Evolutionary conservation across 2,113 vertebrate genomes (phyloP).

Genomic region (Himantopus leucocephalus): DNA sequence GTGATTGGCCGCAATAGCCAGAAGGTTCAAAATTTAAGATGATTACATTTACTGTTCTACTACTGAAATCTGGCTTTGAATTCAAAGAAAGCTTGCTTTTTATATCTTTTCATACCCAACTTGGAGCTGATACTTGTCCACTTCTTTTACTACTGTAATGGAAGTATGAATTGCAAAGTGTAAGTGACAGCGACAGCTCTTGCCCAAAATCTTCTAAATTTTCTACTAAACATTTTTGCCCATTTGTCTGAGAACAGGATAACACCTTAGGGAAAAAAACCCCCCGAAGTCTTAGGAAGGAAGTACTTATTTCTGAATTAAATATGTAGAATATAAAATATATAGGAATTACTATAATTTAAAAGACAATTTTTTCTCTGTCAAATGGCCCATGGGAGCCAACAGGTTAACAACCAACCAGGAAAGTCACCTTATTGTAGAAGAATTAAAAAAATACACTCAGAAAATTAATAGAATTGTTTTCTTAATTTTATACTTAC

Average conservation of each 20-base stretch:
- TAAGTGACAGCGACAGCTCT: background rate
- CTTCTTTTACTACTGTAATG: background rate
- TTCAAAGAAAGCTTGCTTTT: background rate
- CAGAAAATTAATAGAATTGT: background rate
- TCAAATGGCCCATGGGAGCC: background rate
- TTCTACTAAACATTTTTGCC: background rate
- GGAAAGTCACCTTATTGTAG: background rate
- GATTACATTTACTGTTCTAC: background rate
- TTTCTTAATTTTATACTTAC: slow-evolving; percentile 73
- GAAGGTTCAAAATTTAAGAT: background rate
- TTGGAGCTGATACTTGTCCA: background rate
- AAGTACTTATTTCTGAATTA: background rate
- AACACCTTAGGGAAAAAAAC: background rate
- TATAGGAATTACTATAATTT: background rate
- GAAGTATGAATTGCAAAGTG: background rate
- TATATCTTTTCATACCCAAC: background rate
- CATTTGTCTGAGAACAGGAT: background rate
- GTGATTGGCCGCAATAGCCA: background rate
- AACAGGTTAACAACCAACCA: background rate
- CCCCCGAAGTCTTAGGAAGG: background rate
- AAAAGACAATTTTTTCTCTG: background rate
- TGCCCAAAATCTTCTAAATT: background rate
- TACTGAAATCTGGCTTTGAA: background rate
- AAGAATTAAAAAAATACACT: background rate
- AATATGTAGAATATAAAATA: background rate